These are phyloP conservation scores for Papilio protenor DNA, from an alignment of 2,888 invertebrate genomes.

Conservation along the genomic window DNA sequence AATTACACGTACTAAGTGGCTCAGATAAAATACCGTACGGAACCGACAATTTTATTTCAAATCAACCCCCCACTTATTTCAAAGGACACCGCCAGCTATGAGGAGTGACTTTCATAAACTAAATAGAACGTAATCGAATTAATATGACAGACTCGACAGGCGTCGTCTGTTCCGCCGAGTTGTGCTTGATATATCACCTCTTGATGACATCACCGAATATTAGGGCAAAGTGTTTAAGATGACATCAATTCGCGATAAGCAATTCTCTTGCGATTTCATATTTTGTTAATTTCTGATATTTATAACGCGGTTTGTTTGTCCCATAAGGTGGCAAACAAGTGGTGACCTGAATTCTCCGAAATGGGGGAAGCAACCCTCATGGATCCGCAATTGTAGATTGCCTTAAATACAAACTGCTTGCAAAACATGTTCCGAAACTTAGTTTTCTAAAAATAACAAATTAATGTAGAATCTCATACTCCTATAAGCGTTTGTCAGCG, in stretches of 20 bases:
- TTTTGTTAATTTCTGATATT: no score
- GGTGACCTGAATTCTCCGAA: no score
- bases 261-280: neutral
- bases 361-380: no score
- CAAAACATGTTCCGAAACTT: no score
- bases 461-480: no score
- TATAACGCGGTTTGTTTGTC: no score
- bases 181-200: conserved; percentile 49
- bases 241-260: conserved; percentile 4
- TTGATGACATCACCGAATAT: conserved; percentile 27
- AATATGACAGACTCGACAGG: conserved; percentile 54
- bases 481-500: no score
- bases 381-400: no score
- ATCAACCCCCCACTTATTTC: conserved; percentile 40
- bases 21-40: conserved; percentile 8
- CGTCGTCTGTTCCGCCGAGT: conserved; percentile 57
- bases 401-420: no score
- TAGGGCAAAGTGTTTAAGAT: conserved; percentile 10
- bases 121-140: conserved; percentile 65
- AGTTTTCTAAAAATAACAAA: no score
- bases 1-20: neutral
- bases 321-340: no score
- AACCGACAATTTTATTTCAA: neutral
- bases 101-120: conserved; percentile 57
- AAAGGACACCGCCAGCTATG: conserved; percentile 47